Evolutionary conservation across 2,888 invertebrate genomes (phyloP).

Genomic region (Embidobia sp.): DNA sequence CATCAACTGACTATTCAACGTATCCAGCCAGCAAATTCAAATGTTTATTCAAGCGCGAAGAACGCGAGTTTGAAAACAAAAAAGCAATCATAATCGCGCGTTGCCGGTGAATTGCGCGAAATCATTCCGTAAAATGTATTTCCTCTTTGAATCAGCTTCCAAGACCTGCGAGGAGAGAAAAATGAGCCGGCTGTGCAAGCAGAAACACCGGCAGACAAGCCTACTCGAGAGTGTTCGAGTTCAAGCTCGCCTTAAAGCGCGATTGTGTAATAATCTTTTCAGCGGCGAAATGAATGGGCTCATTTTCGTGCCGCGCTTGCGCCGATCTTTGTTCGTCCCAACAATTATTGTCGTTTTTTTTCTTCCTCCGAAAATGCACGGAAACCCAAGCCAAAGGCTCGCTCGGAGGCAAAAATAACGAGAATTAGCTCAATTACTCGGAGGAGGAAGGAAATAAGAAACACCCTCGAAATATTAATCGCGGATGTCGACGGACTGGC

Average conservation of each 20-base stretch:
- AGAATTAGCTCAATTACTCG: no score
- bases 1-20: no score
- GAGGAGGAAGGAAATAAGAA: neutral
- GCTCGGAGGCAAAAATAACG: no score
- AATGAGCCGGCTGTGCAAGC: constrained; percentile 13
- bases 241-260: constrained; percentile 26
- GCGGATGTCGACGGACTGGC: neutral
- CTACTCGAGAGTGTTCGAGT: constrained; percentile 26
- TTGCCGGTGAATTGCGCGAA: constrained; percentile 4
- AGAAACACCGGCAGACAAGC: constrained; percentile 14
- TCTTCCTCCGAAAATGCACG: neutral
- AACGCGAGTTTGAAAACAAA: constrained; percentile 10
- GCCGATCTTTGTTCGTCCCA: constrained; percentile 17
- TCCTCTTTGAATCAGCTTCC: constrained; percentile 9
- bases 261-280: constrained; percentile 36
- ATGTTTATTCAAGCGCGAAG: no score
- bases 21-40: no score
- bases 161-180: neutral
- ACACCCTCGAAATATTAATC: constrained; percentile 2
- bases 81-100: constrained; percentile 6
- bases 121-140: neutral
- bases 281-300: constrained; percentile 20
- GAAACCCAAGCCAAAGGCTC: no score
- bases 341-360: constrained; percentile 22
- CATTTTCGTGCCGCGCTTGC: constrained; percentile 31